A percentile compares a stretch with the other conserved stretches of the same genome.
phyloP scores from a whole-genome alignment of 2,797 vertebrate species.

The Galaxias olidus region DNA sequence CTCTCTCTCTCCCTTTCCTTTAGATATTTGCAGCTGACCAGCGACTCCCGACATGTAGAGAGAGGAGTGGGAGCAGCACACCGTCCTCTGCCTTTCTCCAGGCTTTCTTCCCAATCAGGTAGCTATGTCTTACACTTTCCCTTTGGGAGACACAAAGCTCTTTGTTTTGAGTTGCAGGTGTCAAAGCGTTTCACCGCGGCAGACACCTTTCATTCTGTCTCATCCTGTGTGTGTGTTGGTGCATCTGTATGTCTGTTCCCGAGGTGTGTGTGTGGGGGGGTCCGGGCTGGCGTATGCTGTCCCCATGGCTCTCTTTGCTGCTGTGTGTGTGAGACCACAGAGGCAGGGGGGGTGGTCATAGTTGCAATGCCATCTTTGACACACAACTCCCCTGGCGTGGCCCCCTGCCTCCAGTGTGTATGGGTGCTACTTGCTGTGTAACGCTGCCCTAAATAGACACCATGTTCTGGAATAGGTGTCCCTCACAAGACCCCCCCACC shows the following conservation, averaged over 20 bases:
- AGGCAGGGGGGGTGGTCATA: constrained; percentile 52
- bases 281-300: constrained; percentile 13
- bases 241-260: constrained; percentile 1
- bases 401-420: not conserved
- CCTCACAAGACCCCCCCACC: not conserved
- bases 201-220: too few species aligned
- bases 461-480: constrained; percentile 24
- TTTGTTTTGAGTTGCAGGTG: too few species aligned
- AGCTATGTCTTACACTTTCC: too few species aligned
- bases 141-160: too few species aligned
- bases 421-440: not conserved
- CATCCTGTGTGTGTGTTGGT: too few species aligned
- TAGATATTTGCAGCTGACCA: too few species aligned
- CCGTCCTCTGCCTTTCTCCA: too few species aligned
- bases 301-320: not conserved
- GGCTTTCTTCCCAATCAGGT: too few species aligned
- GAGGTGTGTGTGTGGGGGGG: constrained; percentile 26
- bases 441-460: constrained; percentile 20
- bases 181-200: too few species aligned
- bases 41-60: too few species aligned
- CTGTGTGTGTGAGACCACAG: constrained; percentile 40
- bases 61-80: too few species aligned
- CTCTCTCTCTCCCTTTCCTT: constrained; percentile 21
- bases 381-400: constrained; percentile 31
- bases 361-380: constrained; percentile 43